Conservation (phyloP, 1,140 invertebrate species). For the Drosophila lacteicornis region DNA sequence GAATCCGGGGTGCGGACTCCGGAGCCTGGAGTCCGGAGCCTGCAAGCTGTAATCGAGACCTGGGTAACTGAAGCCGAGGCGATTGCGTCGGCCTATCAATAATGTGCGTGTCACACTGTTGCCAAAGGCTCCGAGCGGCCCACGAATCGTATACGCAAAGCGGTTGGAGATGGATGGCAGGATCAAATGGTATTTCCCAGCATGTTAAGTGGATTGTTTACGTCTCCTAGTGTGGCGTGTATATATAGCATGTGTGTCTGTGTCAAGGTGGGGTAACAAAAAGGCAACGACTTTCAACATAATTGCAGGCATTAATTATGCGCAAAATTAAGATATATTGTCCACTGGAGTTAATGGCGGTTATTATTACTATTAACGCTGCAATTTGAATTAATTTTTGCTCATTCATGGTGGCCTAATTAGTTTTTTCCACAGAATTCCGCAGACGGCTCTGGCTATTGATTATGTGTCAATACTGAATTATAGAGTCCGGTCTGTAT, state of each 20-base stretch:
- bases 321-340: slow-evolving; percentile 73
- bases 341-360: slow-evolving; percentile 43
- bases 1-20: neutral
- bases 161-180: slow-evolving; percentile 69
- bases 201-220: slow-evolving; percentile 78
- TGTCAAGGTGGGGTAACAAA: slow-evolving; percentile 19
- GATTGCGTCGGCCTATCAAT: slow-evolving; percentile 69
- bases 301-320: slow-evolving; percentile 77
- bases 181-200: slow-evolving; percentile 78
- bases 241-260: slow-evolving; percentile 22
- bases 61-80: slow-evolving; percentile 33
- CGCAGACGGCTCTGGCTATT: neutral
- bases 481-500: slow-evolving; percentile 30
- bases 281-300: slow-evolving; percentile 39
- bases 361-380: slow-evolving; percentile 39
- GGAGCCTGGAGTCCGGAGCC: neutral
- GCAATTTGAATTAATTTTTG: slow-evolving; percentile 75
- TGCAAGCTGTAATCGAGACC: slow-evolving; percentile 37
- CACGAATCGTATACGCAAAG: slow-evolving; percentile 62
- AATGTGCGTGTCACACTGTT: slow-evolving; percentile 70
- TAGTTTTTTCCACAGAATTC: slow-evolving; percentile 52
- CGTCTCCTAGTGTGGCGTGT: slow-evolving; percentile 35
- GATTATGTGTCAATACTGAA: slow-evolving; percentile 61
- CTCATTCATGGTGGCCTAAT: slow-evolving; percentile 48
- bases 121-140: slow-evolving; percentile 37